Base-by-base conservation (phyloP, 2,888 invertebrate genomes). In the Drosophila eohydei region DNA sequence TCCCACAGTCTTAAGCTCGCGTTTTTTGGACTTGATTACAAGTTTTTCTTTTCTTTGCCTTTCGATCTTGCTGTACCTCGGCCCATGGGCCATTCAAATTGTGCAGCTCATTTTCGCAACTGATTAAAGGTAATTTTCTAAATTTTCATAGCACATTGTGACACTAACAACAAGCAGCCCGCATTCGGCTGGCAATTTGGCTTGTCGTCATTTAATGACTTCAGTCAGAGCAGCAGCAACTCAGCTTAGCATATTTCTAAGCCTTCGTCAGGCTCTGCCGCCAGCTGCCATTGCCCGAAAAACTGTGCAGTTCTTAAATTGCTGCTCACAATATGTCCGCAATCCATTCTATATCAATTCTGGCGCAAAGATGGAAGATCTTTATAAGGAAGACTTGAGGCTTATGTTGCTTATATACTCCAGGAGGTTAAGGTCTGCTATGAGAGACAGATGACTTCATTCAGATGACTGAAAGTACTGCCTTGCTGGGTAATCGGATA, bases 61-160 rank as follows among this genome's bases (percentile, higher is more conserved):
- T 69, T 48, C 28, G 16, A 16, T 21, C 41, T 43, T 21, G 12
- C 3, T 34, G 41, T 40, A 44, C 21, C 54, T 65, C 52, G 68
- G 51, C 60, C 69, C 74, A 78, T 66, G 56, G 78, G 71, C 65
- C 41, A 72, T 65, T 71, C 71, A 77, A 85, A 85, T 87, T 87
- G 84, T 70, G 62, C 70, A 80, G 74, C 84, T 87, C 84, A 89
- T 81, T 86, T 89, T 88, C 77, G 77, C 78, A 80, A 80, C 85
- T 87, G 87, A 87, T 87, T 89, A 88, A 85, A 85, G 74, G 86
- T 74, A 87, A 87, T 87, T 87, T 89, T 86, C 72, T 68, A 74
- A 82, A 83, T 79, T 85, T 82, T 76, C 80, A 68, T 50, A 74
- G 65, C 69, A 59, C 71, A 73, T 71, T 78, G 86, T 72, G 81